These are phyloP conservation scores for Ascaphus truei DNA, from an alignment of 2,113 vertebrate genomes.

Conservation along the genomic window DNA sequence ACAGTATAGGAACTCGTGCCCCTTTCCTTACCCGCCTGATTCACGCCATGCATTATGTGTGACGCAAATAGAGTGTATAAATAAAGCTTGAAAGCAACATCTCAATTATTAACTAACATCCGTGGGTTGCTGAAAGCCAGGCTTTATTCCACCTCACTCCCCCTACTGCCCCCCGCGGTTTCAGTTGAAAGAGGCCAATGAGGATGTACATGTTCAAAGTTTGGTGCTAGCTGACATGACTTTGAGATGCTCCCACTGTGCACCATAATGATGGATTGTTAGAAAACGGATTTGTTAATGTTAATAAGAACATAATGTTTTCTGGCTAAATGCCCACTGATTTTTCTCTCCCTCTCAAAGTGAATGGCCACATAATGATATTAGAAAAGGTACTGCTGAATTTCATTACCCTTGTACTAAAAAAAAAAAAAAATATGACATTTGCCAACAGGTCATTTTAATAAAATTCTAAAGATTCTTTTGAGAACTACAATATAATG, in stretches of 20 bases:
- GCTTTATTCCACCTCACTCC: not conserved
- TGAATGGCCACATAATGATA: not conserved
- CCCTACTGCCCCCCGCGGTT: not conserved
- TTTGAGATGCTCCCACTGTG: not conserved
- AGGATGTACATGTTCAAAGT: constrained; percentile 5
- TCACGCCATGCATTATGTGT: not conserved
- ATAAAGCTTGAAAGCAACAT: not conserved
- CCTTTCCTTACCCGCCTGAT: no score
- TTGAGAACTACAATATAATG: no score
- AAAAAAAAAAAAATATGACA: not conserved
- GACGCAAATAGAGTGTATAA: not conserved
- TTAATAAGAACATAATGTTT: not conserved
- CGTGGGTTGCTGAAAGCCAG: not conserved
- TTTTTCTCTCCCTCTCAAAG: not conserved
- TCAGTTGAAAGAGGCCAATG: not conserved
- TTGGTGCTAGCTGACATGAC: not conserved
- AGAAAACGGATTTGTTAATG: not conserved
- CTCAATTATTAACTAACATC: not conserved
- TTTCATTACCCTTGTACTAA: not conserved
- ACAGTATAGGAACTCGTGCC: no score
- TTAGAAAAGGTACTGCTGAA: not conserved
- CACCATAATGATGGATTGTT: not conserved
- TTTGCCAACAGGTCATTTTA: not conserved
- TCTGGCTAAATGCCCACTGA: not conserved
- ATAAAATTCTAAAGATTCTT: not conserved